phyloP scores from a whole-genome alignment of 2,797 vertebrate genomes.

The Adelosebastes latens region DNA sequence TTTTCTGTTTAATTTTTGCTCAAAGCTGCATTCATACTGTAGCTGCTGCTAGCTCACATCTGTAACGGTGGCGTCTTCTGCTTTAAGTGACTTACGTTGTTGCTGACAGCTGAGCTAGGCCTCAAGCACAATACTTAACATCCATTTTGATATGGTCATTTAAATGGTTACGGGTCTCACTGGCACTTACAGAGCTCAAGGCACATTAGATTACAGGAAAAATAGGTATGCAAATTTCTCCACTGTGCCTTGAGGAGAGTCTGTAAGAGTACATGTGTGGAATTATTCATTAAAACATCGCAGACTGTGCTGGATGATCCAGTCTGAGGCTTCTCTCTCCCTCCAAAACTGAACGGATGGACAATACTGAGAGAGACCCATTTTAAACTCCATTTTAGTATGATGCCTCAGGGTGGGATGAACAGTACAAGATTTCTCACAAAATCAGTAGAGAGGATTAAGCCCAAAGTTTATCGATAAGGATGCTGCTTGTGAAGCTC shows the following conservation, averaged over 20 bases:
- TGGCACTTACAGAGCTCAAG: slow-evolving; percentile 27
- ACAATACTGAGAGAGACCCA: background rate
- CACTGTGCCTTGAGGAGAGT: slow-evolving; percentile 44
- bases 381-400: slow-evolving; percentile 6
- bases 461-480: slow-evolving; percentile 17
- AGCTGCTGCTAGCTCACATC: background rate
- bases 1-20: background rate
- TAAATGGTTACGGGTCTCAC: slow-evolving; percentile 29
- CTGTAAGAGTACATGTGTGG: slow-evolving; percentile 46
- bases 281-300: slow-evolving; percentile 63
- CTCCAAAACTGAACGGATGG: slow-evolving; percentile 3
- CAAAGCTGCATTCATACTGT: background rate
- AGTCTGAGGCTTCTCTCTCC: background rate
- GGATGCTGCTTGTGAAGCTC: background rate
- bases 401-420: slow-evolving; percentile 2
- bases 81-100: slow-evolving; percentile 11
- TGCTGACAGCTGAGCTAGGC: background rate
- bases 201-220: slow-evolving; percentile 45
- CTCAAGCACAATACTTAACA: slow-evolving; percentile 1
- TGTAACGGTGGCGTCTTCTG: background rate
- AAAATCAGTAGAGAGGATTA: slow-evolving; percentile 37
- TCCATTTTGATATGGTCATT: slow-evolving; percentile 38
- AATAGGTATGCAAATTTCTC: slow-evolving; percentile 49
- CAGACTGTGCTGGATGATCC: slow-evolving; percentile 19
- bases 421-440: slow-evolving; percentile 2